Conservation (phyloP, 2,113 vertebrate species). For the human region GRCh38 chr3:142211001-142211500, state of each 20-base stretch:
- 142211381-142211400: background rate
- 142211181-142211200: background rate
- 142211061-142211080: background rate
- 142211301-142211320: background rate
- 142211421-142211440: background rate
- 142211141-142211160: background rate
- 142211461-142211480: background rate
- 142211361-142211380: background rate
- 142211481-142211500: background rate
- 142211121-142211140: background rate
- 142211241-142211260: background rate
- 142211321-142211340: background rate
- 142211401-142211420: background rate
- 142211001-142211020: background rate
- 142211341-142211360: background rate
- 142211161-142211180: background rate
- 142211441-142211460: background rate
- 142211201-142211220: background rate
- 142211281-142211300: background rate
- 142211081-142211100: background rate
- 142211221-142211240: background rate
- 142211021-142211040: background rate
- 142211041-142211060: background rate
- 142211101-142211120: background rate
- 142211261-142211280: background rate